Percentiles rank a stretch among this genome's conserved stretches.
phyloP scores from a whole-genome alignment of 1,140 invertebrate genomes.

The Proales similis region DNA sequence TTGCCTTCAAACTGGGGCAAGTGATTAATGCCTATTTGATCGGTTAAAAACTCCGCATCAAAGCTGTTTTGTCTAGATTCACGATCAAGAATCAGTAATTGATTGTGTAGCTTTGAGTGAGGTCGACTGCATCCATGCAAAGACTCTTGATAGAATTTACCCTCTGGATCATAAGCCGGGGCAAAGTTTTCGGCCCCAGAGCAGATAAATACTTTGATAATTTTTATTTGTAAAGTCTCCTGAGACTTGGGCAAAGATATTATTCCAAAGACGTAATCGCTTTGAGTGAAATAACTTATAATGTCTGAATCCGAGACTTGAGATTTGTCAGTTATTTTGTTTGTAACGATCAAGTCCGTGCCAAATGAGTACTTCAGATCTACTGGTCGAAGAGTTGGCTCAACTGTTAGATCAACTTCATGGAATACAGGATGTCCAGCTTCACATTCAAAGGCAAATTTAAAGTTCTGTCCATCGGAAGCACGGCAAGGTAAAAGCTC shows the following conservation, averaged over 20 bases:
- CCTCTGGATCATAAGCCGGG: slow-evolving; percentile 55
- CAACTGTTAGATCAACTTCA: slow-evolving; percentile 46
- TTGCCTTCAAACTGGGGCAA: background rate
- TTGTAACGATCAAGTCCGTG: slow-evolving; percentile 54
- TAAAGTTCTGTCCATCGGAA: slow-evolving; percentile 44
- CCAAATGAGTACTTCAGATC: slow-evolving; percentile 54
- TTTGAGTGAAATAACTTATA: slow-evolving; percentile 41
- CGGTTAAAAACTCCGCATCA: slow-evolving; percentile 31
- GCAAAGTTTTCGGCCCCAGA: slow-evolving; percentile 53
- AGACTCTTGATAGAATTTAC: slow-evolving; percentile 52
- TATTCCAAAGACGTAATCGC: slow-evolving; percentile 53
- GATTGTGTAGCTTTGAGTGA: slow-evolving; percentile 49
- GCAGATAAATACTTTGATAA: slow-evolving; percentile 55
- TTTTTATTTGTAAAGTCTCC: slow-evolving; percentile 51
- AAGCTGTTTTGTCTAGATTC: background rate
- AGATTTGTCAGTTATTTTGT: slow-evolving; percentile 49
- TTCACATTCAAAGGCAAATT: slow-evolving; percentile 35
- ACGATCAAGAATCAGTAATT: slow-evolving; percentile 53
- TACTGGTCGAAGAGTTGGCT: slow-evolving; percentile 54
- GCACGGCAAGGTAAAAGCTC: slow-evolving; percentile 54
- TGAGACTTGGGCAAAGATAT: slow-evolving; percentile 55
- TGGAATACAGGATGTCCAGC: slow-evolving; percentile 28
- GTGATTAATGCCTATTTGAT: background rate
- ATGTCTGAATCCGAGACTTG: slow-evolving; percentile 44
- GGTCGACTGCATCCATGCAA: slow-evolving; percentile 56